Base-by-base conservation (phyloP, 2,113 vertebrate genomes). In the Helogale parvula region DNA sequence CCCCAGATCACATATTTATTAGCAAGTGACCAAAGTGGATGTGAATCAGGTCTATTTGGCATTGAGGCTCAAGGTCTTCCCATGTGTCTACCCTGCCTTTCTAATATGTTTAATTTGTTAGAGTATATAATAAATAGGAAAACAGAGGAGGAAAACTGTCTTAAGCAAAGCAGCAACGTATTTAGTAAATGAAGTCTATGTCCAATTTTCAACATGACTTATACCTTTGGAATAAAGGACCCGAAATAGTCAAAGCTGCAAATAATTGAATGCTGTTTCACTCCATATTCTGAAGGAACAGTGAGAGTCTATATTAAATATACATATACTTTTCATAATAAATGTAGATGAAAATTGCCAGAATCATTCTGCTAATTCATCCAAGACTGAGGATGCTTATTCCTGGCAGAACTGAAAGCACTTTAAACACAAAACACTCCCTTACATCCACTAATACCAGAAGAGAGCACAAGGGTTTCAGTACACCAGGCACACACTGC, bases 101-200 rank as follows among this genome's bases (percentile, higher is more conserved):
- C 29, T 83, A 86, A 89, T 38, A 84, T 21, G 60, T 76, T 92
- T 93, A 74, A 92, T 93, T 82, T 17, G 15, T 66, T 76, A 90
- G 69, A 89, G 7, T 31, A 83, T 54, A 52, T 80, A 94, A 97
- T 84, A 79, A 97, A 88, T 86, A 23, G 21, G 35, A 93, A 90
- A 91, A 86, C 11, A 88, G 50, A 77, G 35, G 60, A 83, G 72
- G 41, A 69, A 96, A 97, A 90, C 50, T 93, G 54, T 88, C 74
- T 96, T 93, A 95, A 94, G 54, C 25, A 95, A 94, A 90, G 41
- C 50, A 92, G 71, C 94, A 97, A 95, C 80, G 60, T 92, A 82
- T 83, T 96, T 96, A 94, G 84, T 93, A 96, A 97, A 94, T 95
- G 96, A 85, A 76, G 4, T 87, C 50, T 92, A 35, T 72, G 96